A percentile compares a stretch with the other conserved stretches of the same genome.
These are phyloP conservation scores for Centrocercus urophasianus DNA, from an alignment of 2,113 vertebrate species.

Conservation along the genomic window DNA sequence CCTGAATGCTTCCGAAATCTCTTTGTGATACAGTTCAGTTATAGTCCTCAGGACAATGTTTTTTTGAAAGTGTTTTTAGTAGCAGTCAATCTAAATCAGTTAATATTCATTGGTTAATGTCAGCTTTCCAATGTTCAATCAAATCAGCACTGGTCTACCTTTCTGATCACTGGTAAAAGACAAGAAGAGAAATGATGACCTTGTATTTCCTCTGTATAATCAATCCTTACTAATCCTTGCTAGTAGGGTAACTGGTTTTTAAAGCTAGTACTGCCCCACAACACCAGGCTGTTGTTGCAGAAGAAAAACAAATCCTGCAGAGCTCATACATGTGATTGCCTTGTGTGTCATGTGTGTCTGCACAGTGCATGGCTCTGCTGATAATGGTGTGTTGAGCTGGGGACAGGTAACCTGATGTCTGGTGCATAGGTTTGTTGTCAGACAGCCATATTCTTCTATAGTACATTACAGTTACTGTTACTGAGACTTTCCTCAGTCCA, in stretches of 20 bases:
- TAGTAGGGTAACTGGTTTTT: not conserved
- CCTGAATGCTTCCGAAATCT: not conserved
- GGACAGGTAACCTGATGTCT: not conserved
- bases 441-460: not conserved
- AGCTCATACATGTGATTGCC: accelerated
- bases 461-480: accelerated
- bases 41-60: not conserved
- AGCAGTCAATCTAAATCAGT: not conserved
- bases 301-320: not conserved
- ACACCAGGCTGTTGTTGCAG: accelerated
- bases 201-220: accelerated
- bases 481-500: not conserved
- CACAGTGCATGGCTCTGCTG: not conserved
- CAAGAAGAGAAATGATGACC: not conserved
- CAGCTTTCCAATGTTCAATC: not conserved
- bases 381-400: not conserved
- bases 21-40: not conserved
- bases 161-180: not conserved
- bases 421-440: not conserved
- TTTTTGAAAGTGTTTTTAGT: not conserved
- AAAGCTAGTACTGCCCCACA: not conserved
- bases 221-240: not conserved
- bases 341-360: not conserved
- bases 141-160: not conserved
- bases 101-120: not conserved